Evolutionary conservation across 2,113 vertebrate species (phyloP).

Genomic region (Serilophus lunatus): DNA sequence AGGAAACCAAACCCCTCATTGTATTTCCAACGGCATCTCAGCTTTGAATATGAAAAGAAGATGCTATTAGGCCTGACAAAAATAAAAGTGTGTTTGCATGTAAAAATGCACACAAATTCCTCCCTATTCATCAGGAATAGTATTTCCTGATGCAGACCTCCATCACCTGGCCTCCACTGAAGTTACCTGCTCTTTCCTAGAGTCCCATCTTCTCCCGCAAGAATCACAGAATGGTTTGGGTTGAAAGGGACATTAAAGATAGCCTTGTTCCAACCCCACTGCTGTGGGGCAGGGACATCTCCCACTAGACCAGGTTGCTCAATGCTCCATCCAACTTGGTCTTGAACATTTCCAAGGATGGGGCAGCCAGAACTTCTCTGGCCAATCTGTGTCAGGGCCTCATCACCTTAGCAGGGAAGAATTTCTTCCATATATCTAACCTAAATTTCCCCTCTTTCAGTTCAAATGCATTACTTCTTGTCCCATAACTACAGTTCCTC

Average conservation of each 20-base stretch:
- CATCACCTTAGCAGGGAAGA: neutral
- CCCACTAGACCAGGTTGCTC: accelerated
- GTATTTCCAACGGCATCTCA: neutral
- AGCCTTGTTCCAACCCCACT: neutral
- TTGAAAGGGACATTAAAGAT: neutral
- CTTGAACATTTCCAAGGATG: neutral
- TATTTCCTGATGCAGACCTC: neutral
- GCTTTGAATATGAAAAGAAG: neutral
- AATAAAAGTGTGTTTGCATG: neutral
- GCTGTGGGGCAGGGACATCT: neutral
- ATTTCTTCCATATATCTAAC: neutral
- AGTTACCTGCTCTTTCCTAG: neutral
- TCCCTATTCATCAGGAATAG: neutral
- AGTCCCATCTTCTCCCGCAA: neutral
- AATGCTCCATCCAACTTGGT: neutral
- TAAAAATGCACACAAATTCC: neutral
- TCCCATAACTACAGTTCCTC: neutral
- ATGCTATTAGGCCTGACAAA: neutral
- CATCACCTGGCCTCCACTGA: neutral
- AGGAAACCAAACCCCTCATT: neutral
- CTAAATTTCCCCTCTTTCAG: neutral
- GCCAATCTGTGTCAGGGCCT: neutral
- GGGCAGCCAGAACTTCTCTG: neutral
- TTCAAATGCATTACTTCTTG: neutral
- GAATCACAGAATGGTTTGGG: neutral